Evolutionary conservation across 2,888 invertebrate genomes (phyloP), one percentile per base, ranked within the genome.

Genomic region (Ethmia dodecea): DNA sequence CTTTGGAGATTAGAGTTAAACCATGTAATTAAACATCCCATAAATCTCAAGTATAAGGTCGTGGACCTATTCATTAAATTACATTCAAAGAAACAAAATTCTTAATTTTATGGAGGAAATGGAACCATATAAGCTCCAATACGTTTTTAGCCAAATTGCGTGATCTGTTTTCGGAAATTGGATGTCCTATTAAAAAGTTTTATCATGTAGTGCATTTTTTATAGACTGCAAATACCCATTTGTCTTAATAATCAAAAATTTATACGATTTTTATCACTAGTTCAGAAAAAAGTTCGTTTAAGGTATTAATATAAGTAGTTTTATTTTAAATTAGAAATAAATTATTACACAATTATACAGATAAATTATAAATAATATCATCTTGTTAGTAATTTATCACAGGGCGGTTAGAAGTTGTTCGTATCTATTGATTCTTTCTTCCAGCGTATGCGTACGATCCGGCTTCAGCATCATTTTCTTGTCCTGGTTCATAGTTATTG

Each of bases 31-130:
- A 15, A 32, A 13, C 35, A 37, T 36, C 33, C 42, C 35, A 35
- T 30, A 14, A n/a, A 12, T 14, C 11, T 13, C n/a, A 9, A 13
- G 35, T 40, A 35, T 42, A 46, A 45, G 43, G 48, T 48, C 47
- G 52, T 49, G 48, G 48, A 55, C 49, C 42, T 46, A 42, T 31
- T 45, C 31, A 37, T 35, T 36, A 28, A 18, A 30, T 36, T 44
- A 39, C 26, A 26, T 26, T 11, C 11, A 2, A 3, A n/a, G 22
- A 22, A 35, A n/a, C n/a, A 44, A 49, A 52, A 54, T 37, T 47
- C 39, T 41, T 33, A 27, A 47, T 43, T 49, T 55, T 54, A 51
- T 55, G 35, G 51, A 54, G 57, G 60, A 61, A 57, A 52, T 53
- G 31, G 36, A 37, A 26, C 38, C 26, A 26, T 11, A 26, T 10